Conservation (phyloP, 2,888 invertebrate genomes). For the Morpho deidamia region DNA sequence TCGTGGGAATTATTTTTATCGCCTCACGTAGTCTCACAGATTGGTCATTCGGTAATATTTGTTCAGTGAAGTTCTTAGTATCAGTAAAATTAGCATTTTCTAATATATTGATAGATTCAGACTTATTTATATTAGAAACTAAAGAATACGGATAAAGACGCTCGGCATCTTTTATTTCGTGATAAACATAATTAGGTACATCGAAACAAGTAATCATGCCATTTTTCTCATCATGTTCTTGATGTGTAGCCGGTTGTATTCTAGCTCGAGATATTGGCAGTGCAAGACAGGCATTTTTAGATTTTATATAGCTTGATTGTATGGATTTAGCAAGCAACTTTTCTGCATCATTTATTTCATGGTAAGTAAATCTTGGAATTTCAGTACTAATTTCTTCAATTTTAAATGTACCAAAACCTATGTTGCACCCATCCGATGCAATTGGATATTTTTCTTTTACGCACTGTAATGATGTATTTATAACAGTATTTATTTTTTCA, state of each 20-base stretch:
- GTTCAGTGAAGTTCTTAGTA: background rate
- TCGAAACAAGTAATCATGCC: conserved; percentile 20
- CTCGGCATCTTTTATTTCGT: conserved; percentile 45
- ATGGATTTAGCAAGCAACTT: conserved; percentile 29
- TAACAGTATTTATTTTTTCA: background rate
- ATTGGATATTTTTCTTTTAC: no score
- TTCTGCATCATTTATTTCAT: conserved; percentile 26
- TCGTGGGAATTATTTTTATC: background rate
- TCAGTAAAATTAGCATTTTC: no score
- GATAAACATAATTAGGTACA: conserved; percentile 35
- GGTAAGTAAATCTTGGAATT: conserved; percentile 16
- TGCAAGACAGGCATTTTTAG: no score
- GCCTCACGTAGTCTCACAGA: no score
- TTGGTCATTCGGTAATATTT: background rate
- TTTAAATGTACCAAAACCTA: no score
- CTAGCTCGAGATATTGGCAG: no score
- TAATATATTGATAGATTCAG: no score
- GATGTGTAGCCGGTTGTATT: no score
- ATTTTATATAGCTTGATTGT: background rate
- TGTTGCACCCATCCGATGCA: no score
- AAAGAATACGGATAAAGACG: conserved; percentile 14
- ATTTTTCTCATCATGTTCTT: no score
- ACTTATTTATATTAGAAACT: background rate
- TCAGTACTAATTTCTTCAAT: conserved; percentile 10
- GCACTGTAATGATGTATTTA: background rate